Percentiles rank a stretch among this genome's conserved stretches.
These are phyloP conservation scores for Mya arenaria DNA, from an alignment of 1,140 invertebrate genomes.

Conservation along the genomic window DNA sequence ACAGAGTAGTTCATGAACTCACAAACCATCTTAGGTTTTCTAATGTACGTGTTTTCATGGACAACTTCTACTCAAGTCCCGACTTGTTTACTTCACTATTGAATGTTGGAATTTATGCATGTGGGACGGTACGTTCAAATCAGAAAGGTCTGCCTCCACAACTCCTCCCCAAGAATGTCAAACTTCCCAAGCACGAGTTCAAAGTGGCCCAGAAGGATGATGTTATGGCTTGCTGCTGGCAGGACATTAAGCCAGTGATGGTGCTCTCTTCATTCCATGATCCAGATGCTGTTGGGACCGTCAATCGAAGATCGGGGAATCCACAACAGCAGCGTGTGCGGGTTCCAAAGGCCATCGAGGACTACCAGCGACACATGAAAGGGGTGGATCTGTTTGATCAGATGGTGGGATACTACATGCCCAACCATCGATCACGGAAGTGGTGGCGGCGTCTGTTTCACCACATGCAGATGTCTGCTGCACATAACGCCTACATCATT, in stretches of 20 bases:
- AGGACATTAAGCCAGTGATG: neutral
- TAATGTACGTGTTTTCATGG: too few relatives aligned
- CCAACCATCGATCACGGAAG: slow-evolving; percentile 2
- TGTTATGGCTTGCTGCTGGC: neutral
- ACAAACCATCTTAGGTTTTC: neutral
- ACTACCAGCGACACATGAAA: slow-evolving; percentile 16
- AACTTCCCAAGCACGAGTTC: neutral
- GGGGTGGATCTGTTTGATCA: slow-evolving; percentile 19
- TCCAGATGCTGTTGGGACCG: too few relatives aligned
- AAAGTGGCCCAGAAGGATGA: neutral
- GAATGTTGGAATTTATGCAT: neutral
- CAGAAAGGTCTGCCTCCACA: neutral
- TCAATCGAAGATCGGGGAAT: neutral
- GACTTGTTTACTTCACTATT: too few relatives aligned
- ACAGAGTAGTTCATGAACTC: neutral
- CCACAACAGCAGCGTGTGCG: neutral
- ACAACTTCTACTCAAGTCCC: too few relatives aligned
- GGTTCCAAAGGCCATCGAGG: too few relatives aligned
- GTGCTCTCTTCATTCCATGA: too few relatives aligned
- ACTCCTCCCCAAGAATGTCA: neutral
- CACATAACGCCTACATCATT: neutral
- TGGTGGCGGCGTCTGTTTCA: neutral
- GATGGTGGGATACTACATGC: slow-evolving; percentile 22
- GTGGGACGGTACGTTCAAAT: neutral
- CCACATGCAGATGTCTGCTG: neutral